Base-by-base conservation (phyloP, 1,140 invertebrate genomes). In the Bombus pyrosoma region DNA sequence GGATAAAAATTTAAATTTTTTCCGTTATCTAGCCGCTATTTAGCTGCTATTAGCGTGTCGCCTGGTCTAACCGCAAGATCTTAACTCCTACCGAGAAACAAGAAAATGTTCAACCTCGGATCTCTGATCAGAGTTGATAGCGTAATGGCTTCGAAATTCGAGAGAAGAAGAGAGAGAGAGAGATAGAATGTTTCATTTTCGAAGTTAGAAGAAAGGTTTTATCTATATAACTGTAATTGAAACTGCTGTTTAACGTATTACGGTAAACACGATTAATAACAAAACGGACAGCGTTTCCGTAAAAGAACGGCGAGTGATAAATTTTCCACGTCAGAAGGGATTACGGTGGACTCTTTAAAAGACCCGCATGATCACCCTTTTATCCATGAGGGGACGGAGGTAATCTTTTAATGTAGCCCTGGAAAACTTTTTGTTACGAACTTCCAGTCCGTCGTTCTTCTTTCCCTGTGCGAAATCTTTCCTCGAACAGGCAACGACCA, bases 1-100 rank as follows among this genome's bases (percentile, higher is more conserved):
- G 78, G 78, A 81, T 85, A 83, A 82, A 92, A 90, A 93, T 92
- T 91, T 86, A 89, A 92, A 92, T 92, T 92, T 92, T 85, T 5
- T 43, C n/a, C 37, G 47, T 43, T 66, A 75, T 66, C 81, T 76
- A 12, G 8, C 12, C 47, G 3, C 73, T 66, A 37, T 69, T 84
- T 71, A 43, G 37, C 2, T 15, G 47, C 43, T 78, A 71, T 71
- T 66, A 84, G 68, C 71, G 75, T 79, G 68, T 84, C 66, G 64
- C 28, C 73, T 47, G 10, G 86, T 2, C 3, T 37, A n/a, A 12
- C 47, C 34, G 3, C 87, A 6, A 8, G 41, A 8, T 43, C 37
- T 32, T 43, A 64, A 82, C 66, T 47, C 25, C 9, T 8, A 15
- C 0, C 13, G 10, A 39, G 32, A 34, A 57, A 32, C 25, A 12